These are phyloP conservation scores for Hoplodrina ambigua DNA, from an alignment of 2,888 invertebrate species.

Conservation along the genomic window DNA sequence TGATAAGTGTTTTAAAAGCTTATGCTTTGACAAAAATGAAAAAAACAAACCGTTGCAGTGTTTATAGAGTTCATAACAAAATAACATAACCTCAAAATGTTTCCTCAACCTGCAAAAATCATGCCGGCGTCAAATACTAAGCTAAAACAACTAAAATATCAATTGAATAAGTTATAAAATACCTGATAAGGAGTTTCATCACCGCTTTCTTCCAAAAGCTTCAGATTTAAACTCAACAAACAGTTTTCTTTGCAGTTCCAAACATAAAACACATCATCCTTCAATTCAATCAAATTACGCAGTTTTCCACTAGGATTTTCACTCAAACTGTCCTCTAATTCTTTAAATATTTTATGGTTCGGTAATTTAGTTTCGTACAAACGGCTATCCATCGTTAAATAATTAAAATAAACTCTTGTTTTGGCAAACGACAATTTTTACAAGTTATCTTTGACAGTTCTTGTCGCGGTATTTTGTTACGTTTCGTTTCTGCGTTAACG, in stretches of 20 bases:
- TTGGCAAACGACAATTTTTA: conserved; percentile 63
- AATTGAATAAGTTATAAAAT: conserved; percentile 46
- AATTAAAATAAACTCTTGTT: conserved; percentile 65
- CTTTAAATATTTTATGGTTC: conserved; percentile 91
- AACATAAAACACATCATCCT: conserved; percentile 92
- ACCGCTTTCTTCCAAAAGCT: conserved; percentile 83
- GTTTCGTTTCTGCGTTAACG: conserved; percentile 52
- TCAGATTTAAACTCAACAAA: conserved; percentile 91
- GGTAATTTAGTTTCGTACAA: conserved; percentile 91
- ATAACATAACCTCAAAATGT: conserved; percentile 66
- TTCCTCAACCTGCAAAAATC: conserved; percentile 70
- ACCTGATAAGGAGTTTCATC: conserved; percentile 92
- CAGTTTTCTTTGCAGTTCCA: conserved; percentile 92
- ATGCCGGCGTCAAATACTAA: conserved; percentile 51
- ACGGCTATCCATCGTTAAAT: conserved; percentile 88
- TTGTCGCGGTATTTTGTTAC: conserved; percentile 62
- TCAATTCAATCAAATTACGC: conserved; percentile 91
- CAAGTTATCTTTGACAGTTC: conserved; percentile 65
- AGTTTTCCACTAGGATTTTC: conserved; percentile 89
- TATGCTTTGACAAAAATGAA: neutral
- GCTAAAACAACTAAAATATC: neutral
- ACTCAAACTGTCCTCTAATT: conserved; percentile 88
- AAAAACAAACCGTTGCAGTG: conserved; percentile 7
- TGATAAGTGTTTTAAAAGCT: neutral
- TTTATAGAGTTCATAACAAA: conserved; percentile 37